Base-by-base conservation (phyloP, 2,888 invertebrate species). In the Aleiodes alternator region DNA sequence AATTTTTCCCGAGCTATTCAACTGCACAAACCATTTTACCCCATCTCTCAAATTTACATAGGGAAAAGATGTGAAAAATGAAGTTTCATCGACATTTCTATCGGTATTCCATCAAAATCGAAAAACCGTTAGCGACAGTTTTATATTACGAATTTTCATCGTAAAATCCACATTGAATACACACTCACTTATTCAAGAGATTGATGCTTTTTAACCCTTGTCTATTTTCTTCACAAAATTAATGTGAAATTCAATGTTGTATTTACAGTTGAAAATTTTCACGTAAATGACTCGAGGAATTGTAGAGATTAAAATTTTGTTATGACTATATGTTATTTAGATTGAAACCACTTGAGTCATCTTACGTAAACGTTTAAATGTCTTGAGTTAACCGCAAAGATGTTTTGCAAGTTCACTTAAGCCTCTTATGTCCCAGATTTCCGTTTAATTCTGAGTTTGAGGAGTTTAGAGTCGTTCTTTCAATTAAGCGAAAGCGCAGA, bases 91-190 rank as follows among this genome's bases (percentile, higher is more conserved):
- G 43, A 64, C 9, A 48, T 64, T 64, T 48, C 23, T 9, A 12
- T 9, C 66, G 73, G 79, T 84, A 83, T 82, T 86, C 85, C 82
- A 85, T 86, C 86, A 85, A 84, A 84, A 86, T 86, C 80, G 83
- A 82, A 85, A 82, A 73, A 80, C 73, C 85, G 81, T 86, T 86
- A 85, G 84, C 78, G 81, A 76, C 73, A 78, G 16, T 43, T 64
- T 64, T 48, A 64, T 48, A 64, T 64, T 64, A 43, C 48, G 38
- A 43, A 6, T 43, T 61, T 61, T 57, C 57, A 29, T 57, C 57
- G 59, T n/a, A n/a, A 34, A 59, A 59, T 59, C 59, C 59, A 59
- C 38, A 59, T 59, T 59, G 34, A 14, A 14, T 34, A 14, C 14
- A 14, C 14, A 38, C 59, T 59, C 43, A 64, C 23, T 48, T 68